These are phyloP conservation scores for Andinoacara biseriatus DNA, from an alignment of 2,113 vertebrate genomes.

Conservation along the genomic window DNA sequence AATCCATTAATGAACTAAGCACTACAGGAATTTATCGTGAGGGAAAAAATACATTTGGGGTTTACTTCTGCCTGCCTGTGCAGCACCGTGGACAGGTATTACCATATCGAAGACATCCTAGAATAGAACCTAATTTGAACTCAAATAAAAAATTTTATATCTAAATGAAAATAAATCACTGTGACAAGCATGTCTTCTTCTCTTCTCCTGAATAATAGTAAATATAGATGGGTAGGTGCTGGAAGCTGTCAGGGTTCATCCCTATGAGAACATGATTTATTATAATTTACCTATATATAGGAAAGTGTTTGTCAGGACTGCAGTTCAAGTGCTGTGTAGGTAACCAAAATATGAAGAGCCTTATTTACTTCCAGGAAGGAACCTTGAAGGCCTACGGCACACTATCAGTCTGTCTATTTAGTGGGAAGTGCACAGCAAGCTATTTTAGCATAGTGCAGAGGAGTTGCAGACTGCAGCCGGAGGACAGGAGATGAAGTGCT, in stretches of 20 bases:
- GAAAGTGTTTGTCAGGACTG: constrained; percentile 14
- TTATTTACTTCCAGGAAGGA: constrained; percentile 30
- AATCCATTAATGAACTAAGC: background rate
- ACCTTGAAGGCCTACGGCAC: constrained; percentile 14
- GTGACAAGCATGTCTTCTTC: constrained; percentile 23
- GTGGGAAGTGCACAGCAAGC: constrained; percentile 21
- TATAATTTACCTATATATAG: constrained; percentile 15
- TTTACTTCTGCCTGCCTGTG: background rate
- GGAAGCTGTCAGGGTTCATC: constrained; percentile 5
- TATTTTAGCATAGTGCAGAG: constrained; percentile 42
- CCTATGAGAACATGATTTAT: background rate
- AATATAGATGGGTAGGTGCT: background rate
- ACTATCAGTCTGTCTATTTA: constrained; percentile 6
- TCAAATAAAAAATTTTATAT: background rate
- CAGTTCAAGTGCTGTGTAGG: background rate
- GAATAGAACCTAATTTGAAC: background rate
- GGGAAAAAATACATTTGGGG: background rate
- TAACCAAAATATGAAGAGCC: background rate
- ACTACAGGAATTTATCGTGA: background rate
- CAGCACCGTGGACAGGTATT: background rate
- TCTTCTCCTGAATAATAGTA: background rate
- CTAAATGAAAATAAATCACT: constrained; percentile 24
- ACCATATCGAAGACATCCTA: background rate
- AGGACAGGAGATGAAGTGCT: constrained; percentile 4
- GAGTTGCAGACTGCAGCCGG: constrained; percentile 9